Conservation (phyloP, 2,113 vertebrate species). For the Gallinago media region DNA sequence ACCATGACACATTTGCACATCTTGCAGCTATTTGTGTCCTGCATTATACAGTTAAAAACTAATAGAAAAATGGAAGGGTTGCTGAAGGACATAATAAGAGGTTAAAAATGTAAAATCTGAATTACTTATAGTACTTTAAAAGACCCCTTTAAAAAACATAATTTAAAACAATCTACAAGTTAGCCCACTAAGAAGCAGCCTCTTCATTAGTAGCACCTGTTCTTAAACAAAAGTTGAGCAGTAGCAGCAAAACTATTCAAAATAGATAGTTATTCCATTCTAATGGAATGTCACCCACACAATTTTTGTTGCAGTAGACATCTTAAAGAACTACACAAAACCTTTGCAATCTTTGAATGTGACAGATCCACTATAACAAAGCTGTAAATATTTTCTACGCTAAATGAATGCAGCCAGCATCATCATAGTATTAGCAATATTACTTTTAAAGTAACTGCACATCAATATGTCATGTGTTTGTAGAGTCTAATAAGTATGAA, state of each 20-base stretch:
- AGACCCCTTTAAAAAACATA: slow-evolving; percentile 63
- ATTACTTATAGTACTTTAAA: slow-evolving; percentile 53
- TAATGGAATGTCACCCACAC: slow-evolving; percentile 71
- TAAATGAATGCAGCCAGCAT: slow-evolving; percentile 81
- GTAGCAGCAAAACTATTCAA: slow-evolving; percentile 73
- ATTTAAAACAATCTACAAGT: slow-evolving; percentile 68
- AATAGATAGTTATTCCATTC: slow-evolving; percentile 70
- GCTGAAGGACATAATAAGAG: slow-evolving; percentile 38
- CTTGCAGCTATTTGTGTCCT: slow-evolving; percentile 42
- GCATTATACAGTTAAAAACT: slow-evolving; percentile 35
- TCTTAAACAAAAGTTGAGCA: slow-evolving; percentile 75
- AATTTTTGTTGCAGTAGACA: slow-evolving; percentile 74
- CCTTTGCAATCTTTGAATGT: slow-evolving; percentile 71
- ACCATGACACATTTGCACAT: not conserved
- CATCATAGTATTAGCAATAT: slow-evolving; percentile 74
- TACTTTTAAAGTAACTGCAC: slow-evolving; percentile 79
- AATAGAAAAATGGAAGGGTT: slow-evolving; percentile 50
- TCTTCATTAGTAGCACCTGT: slow-evolving; percentile 75
- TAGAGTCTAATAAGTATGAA: slow-evolving; percentile 70
- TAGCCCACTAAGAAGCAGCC: slow-evolving; percentile 71
- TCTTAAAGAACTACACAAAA: slow-evolving; percentile 77
- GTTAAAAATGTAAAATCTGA: slow-evolving; percentile 66
- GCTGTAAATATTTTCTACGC: slow-evolving; percentile 76
- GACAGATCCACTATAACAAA: slow-evolving; percentile 77
- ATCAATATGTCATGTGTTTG: slow-evolving; percentile 76